A percentile compares a stretch with the other conserved stretches of the same genome.
These are phyloP conservation scores for Bombus sylvicola DNA, from an alignment of 1,140 invertebrate species.

Conservation along the genomic window DNA sequence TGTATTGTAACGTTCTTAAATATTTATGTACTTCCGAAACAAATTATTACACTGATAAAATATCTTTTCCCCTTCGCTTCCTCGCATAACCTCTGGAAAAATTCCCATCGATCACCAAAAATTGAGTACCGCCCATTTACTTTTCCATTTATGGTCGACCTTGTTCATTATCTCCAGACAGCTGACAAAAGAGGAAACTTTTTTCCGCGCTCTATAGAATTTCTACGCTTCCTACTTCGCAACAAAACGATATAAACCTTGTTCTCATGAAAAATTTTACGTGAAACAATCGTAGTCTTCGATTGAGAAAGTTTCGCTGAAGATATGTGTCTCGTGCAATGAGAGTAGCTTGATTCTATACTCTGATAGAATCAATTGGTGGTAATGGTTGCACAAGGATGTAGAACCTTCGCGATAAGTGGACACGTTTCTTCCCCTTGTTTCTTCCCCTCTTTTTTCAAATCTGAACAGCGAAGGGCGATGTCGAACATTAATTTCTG, in stretches of 20 bases:
- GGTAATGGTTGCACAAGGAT: conserved; percentile 24
- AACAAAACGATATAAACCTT: background rate
- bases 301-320: conserved; percentile 33
- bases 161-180: background rate
- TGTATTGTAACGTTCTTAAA: background rate
- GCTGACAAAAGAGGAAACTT: background rate
- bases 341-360: conserved; percentile 20
- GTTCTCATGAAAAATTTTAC: conserved; percentile 11
- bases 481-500: conserved; percentile 23
- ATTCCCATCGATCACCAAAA: background rate
- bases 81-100: no score
- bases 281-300: conserved; percentile 24
- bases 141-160: background rate
- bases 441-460: background rate
- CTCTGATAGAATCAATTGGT: conserved; percentile 51
- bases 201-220: background rate
- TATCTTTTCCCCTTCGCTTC: background rate
- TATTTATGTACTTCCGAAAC: background rate
- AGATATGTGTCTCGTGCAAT: conserved; percentile 1
- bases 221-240: background rate
- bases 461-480: background rate
- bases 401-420: conserved; percentile 17
- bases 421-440: conserved; percentile 7
- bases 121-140: background rate
- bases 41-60: background rate